A percentile compares a stretch with the other conserved stretches of the same genome.
Evolutionary conservation across 2,797 vertebrate genomes (phyloP).

Genomic region (Numenius phaeopus): DNA sequence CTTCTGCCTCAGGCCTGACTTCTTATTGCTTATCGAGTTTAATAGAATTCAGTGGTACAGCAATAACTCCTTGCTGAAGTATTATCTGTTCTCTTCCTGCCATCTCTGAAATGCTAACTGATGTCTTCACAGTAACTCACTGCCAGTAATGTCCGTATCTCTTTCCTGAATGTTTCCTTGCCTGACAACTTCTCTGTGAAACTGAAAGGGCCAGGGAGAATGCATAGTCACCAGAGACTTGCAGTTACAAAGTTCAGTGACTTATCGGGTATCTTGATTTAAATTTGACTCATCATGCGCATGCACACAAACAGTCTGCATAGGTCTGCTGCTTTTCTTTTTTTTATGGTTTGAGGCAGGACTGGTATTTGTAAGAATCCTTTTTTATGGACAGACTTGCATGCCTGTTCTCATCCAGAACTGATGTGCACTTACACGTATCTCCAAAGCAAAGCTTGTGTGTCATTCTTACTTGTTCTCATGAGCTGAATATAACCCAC

Average conservation of each 20-base stretch:
- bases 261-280: neutral
- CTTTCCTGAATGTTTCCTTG: neutral
- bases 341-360: slow-evolving; percentile 2
- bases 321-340: slow-evolving; percentile 16
- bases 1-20: neutral
- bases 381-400: neutral
- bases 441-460: slow-evolving; percentile 24
- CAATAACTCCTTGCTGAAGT: neutral
- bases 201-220: neutral
- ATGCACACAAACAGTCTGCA: neutral
- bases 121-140: neutral
- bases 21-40: neutral
- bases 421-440: neutral
- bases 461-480: neutral
- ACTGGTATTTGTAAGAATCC: slow-evolving; percentile 1
- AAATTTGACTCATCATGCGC: neutral
- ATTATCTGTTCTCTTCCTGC: neutral
- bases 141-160: neutral
- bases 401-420: neutral
- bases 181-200: neutral
- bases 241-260: neutral
- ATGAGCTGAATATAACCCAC: neutral
- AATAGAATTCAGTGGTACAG: neutral
- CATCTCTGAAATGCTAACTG: neutral
- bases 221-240: neutral